phyloP scores from a whole-genome alignment of 2,113 vertebrate genomes.

The Sarotherodon lohbergeri region DNA sequence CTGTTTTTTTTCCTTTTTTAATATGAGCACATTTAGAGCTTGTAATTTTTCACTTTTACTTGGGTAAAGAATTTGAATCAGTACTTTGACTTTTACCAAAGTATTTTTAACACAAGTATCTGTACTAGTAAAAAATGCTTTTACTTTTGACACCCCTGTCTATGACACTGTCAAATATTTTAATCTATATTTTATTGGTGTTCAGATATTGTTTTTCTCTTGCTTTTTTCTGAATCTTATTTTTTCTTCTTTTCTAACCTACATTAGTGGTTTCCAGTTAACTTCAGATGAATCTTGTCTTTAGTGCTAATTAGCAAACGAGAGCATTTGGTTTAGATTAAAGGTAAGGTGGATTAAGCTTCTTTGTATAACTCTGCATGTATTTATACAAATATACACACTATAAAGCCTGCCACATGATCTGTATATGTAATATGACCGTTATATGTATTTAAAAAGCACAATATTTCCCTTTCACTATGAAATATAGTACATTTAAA shows the following conservation, averaged over 20 bases:
- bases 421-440: neutral
- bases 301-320: neutral
- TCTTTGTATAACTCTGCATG: neutral
- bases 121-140: neutral
- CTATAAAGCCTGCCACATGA: neutral
- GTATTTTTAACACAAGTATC: neutral
- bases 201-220: neutral
- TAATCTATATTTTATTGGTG: neutral
- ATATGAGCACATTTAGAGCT: neutral
- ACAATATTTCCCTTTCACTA: neutral
- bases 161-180: neutral
- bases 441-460: neutral
- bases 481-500: neutral
- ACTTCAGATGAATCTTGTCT: neutral
- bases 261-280: neutral
- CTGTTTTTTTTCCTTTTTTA: neutral
- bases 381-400: neutral
- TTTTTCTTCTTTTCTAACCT: neutral
- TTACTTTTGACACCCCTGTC: neutral
- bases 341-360: neutral
- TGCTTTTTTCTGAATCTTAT: neutral
- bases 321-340: neutral
- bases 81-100: neutral
- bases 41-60: neutral
- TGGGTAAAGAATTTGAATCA: neutral